phyloP scores from a whole-genome alignment of 2,888 invertebrate genomes.

The Drosophila pegasa region DNA sequence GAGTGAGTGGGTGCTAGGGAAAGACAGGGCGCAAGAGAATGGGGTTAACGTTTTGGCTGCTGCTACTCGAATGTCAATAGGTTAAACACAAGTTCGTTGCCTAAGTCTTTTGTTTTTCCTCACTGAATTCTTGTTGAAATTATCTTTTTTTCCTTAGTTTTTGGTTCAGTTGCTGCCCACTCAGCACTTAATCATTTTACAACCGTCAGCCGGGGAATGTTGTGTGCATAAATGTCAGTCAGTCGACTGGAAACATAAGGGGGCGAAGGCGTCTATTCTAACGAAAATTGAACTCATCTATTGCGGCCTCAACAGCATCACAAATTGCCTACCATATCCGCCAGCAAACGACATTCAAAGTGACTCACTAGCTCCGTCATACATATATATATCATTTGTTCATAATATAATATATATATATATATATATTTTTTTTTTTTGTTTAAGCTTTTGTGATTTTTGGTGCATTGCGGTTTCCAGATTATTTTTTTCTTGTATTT shows the following conservation, averaged over 20 bases:
- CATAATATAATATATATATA: slow-evolving; percentile 21
- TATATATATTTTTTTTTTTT: slow-evolving; percentile 8
- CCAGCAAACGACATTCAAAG: slow-evolving; percentile 60
- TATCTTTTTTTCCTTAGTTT: neutral
- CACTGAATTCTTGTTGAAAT: neutral
- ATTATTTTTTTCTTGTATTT: slow-evolving; percentile 13
- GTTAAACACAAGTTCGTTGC: slow-evolving; percentile 71
- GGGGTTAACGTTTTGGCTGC: slow-evolving; percentile 18
- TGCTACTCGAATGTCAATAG: slow-evolving; percentile 65
- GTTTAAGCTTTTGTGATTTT: slow-evolving; percentile 37
- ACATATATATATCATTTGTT: slow-evolving; percentile 5
- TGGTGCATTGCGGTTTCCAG: slow-evolving; percentile 57
- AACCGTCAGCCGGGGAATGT: slow-evolving; percentile 34
- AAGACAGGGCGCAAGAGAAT: slow-evolving; percentile 14
- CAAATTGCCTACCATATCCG: slow-evolving; percentile 67
- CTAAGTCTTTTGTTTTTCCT: slow-evolving; percentile 68
- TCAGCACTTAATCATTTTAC: slow-evolving; percentile 41
- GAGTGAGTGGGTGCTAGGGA: slow-evolving; percentile 44
- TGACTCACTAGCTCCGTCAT: slow-evolving; percentile 57
- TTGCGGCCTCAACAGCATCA: slow-evolving; percentile 31
- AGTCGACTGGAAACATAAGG: slow-evolving; percentile 17
- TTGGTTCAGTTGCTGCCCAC: slow-evolving; percentile 10
- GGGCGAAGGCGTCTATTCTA: slow-evolving; percentile 1
- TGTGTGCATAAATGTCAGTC: slow-evolving; percentile 42
- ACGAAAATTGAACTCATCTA: slow-evolving; percentile 36